Base-by-base conservation (phyloP, 1,140 invertebrate species). In the Heliconius himera region DNA sequence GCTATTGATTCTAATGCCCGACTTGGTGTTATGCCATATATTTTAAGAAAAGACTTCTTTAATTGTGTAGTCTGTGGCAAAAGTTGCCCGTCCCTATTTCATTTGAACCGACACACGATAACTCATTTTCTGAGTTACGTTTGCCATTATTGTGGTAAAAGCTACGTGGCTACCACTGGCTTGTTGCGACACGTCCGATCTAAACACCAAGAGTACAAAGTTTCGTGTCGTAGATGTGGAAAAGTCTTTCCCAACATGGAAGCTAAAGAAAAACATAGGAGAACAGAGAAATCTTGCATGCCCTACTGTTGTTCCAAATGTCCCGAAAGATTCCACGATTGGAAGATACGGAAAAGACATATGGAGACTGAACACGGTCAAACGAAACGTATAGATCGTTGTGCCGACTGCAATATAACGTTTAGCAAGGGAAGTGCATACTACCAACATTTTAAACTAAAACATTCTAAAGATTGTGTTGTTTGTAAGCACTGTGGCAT, bases 51-150 rank as follows among this genome's bases (percentile, higher is more conserved):
- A 22, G 89, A 90, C 49, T 73, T 76, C 0, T 91, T 84, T 77
- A 86, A 83, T 20, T 94, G 93, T 51, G 89, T 88, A 1, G 84
- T 93, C 0, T 94, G 93, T 73, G 81, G 78, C 1, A 93, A 92
- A 70, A 89, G 80, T n/a, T 84, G 90, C 13, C 91, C 91, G 5
- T 91, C 93, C 0, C 76, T 93, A 0, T 89, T 92, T 70, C 91
- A 92, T 60, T 29, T 94, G 16, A 93, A 93, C 33, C 73, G 90
- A 51, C 91, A 94, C 74, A 94, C 93, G 26, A 89, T 93, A 46
- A 89, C 91, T 0, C 93, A 94, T 76, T 94, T 94, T 33, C 70
- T 90, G 70, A 90, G 87, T 22, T 92, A 90, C 78, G 90, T 93
- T 0, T 94, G 93, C 41, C 89, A 93, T 70, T 90, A 90, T 1